Base-by-base conservation (phyloP, 2,113 vertebrate genomes). In the Bufo gargarizans region DNA sequence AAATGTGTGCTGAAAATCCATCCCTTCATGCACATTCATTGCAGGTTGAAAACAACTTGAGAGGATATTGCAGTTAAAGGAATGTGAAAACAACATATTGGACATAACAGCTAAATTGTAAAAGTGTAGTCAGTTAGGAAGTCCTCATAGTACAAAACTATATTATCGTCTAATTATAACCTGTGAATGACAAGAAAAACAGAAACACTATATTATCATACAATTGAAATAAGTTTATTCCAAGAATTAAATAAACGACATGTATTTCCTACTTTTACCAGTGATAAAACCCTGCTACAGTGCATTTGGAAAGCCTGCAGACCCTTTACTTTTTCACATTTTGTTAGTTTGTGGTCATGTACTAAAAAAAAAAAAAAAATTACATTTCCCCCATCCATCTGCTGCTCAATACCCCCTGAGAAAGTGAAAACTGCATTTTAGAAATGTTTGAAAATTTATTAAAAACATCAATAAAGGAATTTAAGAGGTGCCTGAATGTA, bases 1-100 rank as follows among this genome's bases (percentile, higher is more conserved):
- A 85, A 43, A 19, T 58, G 58, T 19, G 67, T 85, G 71, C 53
- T 33, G 3, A 59, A 69, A 58, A 43, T 85, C 43, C 22, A 45
- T 85, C n/a, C 19, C 47, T 50, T 76, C 10, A 59, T 47, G 47
- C 71, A 47, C 71, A 72, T 47, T 45, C 69, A 85, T 85, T 85
- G 50, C 59, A 55, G 58, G 50, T 74, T 74, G n/a, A 85, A 80
- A 80, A 56, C 50, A 80, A 79, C 77, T 43, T 6, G 33, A 80
- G 53, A 16, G 53, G 77, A 20, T 33, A 80, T 80, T 80, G 77
- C 59, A 80, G n/a, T 59, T 22, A 16, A 56, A 58, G 3, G 77
- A 43, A 56, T 58, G 53, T 58, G 50, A 58, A 33, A 80, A 33
- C 13, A 80, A 43, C 77, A 16, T 79, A 14, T 8, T 58, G 53